phyloP scores from a whole-genome alignment of 2,888 invertebrate species.

The Julus scandinavius region DNA sequence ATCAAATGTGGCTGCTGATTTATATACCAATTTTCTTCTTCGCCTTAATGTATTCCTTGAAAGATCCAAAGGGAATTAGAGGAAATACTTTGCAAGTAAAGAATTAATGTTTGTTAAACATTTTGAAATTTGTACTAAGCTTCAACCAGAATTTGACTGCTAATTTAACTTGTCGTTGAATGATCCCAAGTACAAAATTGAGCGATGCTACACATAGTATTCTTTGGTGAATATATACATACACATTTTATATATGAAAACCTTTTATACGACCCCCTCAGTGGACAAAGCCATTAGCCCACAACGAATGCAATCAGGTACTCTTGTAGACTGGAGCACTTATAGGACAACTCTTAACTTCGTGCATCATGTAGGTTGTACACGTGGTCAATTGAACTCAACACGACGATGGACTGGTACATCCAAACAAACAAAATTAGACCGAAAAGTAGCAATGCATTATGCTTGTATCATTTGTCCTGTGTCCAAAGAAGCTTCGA shows the following conservation, averaged over 20 bases:
- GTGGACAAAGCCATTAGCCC: conserved; percentile 23
- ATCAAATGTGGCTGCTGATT: background rate
- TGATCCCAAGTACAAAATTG: background rate
- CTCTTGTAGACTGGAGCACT: conserved; percentile 47
- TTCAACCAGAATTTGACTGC: background rate
- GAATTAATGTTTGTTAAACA: no score
- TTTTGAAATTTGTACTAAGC: no score
- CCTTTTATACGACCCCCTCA: background rate
- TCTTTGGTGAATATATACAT: background rate
- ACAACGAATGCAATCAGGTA: conserved; percentile 51
- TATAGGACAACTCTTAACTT: conserved; percentile 37
- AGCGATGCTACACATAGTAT: background rate
- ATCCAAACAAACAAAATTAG: conserved; percentile 49
- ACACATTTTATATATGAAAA: background rate
- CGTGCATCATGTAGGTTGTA: conserved; percentile 50
- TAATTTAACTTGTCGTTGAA: background rate
- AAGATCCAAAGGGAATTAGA: background rate
- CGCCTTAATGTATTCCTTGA: background rate
- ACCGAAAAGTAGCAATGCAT: conserved; percentile 48
- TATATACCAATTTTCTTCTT: conserved; percentile 18
- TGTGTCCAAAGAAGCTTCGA: conserved; percentile 8
- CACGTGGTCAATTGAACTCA: conserved; percentile 47
- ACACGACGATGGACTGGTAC: conserved; percentile 33
- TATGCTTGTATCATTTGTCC: conserved; percentile 50
- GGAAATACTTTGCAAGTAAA: no score